These are phyloP conservation scores for Habropoda laboriosa DNA, from an alignment of 1,140 invertebrate genomes.

Conservation along the genomic window DNA sequence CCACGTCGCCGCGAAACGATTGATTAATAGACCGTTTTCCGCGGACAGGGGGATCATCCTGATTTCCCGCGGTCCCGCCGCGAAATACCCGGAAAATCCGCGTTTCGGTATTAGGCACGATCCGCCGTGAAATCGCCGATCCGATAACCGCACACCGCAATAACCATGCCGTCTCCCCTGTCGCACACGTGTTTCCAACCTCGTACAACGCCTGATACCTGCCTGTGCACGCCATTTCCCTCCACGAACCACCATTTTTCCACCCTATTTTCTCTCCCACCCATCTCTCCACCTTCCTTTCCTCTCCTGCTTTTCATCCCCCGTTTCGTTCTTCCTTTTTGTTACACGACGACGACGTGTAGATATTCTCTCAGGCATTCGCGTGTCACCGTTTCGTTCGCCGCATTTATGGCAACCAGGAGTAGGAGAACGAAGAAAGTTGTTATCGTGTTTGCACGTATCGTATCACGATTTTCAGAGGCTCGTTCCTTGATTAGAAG, in stretches of 20 bases:
- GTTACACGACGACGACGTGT: neutral
- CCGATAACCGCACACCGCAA: slow-evolving; percentile 58
- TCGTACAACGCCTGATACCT: neutral
- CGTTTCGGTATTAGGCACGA: slow-evolving; percentile 46
- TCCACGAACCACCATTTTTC: neutral
- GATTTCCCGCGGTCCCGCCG: slow-evolving; percentile 44
- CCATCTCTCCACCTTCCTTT: neutral
- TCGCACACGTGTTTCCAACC: slow-evolving; percentile 1
- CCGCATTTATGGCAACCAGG: neutral
- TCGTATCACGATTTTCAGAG: slow-evolving; percentile 34
- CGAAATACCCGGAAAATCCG: slow-evolving; percentile 56
- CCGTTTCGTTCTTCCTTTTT: neutral
- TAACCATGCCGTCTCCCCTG: slow-evolving; percentile 42
- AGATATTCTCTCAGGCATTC: neutral
- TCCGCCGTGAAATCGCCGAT: slow-evolving; percentile 53
- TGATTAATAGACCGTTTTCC: slow-evolving; percentile 51
- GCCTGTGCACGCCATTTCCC: too few species aligned
- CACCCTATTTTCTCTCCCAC: neutral
- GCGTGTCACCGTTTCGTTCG: slow-evolving; percentile 5
- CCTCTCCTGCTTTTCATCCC: neutral
- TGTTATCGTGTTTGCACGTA: slow-evolving; percentile 15
- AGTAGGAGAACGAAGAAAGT: neutral
- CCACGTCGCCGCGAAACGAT: neutral
- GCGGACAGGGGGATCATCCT: slow-evolving; percentile 23
- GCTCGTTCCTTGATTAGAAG: neutral